Conservation (phyloP, 2,888 invertebrate species). For the Clusia tigrina region DNA sequence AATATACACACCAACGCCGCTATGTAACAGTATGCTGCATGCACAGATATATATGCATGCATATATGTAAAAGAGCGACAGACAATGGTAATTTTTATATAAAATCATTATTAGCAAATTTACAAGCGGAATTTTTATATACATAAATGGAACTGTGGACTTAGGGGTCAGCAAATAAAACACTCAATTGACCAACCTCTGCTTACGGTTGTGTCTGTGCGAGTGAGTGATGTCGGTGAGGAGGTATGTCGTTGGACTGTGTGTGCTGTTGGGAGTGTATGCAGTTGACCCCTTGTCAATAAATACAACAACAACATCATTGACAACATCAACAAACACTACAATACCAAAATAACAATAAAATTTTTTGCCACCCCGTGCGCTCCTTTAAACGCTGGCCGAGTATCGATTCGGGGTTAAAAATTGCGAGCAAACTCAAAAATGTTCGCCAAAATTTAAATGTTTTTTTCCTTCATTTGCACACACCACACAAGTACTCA, state of each 20-base stretch:
- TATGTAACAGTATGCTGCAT: background rate
- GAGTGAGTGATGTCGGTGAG: slow-evolving; percentile 4
- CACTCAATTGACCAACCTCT: slow-evolving; percentile 38
- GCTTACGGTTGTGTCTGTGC: background rate
- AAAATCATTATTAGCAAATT: background rate
- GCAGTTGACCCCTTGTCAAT: slow-evolving; percentile 32
- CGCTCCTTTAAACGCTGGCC: slow-evolving; percentile 28
- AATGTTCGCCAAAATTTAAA: slow-evolving; percentile 11
- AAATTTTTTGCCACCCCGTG: slow-evolving; percentile 24
- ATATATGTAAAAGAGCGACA: background rate
- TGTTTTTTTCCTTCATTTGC: slow-evolving; percentile 3
- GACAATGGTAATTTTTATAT: background rate
- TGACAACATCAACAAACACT: slow-evolving; percentile 19
- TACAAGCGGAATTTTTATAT: background rate
- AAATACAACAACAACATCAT: slow-evolving; percentile 16
- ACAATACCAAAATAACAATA: slow-evolving; percentile 22
- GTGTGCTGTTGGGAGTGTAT: too few species aligned
- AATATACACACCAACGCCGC: background rate
- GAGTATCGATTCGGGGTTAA: slow-evolving; percentile 29
- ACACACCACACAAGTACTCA: slow-evolving; percentile 35
- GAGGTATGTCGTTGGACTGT: background rate
- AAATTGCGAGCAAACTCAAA: slow-evolving; percentile 25
- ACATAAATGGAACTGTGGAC: slow-evolving; percentile 21
- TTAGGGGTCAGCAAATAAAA: slow-evolving; percentile 39
- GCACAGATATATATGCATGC: background rate